These are phyloP conservation scores for Galeruca laticollis DNA, from an alignment of 2,888 invertebrate genomes.

Conservation along the genomic window DNA sequence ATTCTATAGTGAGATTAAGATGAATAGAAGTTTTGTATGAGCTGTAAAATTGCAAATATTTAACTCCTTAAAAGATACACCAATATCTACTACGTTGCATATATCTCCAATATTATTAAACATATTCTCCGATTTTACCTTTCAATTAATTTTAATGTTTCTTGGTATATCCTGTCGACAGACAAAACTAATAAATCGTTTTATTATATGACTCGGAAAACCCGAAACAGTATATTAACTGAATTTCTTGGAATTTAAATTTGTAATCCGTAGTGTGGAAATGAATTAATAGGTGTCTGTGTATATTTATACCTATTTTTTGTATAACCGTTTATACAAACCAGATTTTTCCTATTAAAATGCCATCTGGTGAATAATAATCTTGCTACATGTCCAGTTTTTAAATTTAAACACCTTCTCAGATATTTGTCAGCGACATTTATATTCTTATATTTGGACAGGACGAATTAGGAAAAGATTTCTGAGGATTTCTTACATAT, in stretches of 20 bases:
- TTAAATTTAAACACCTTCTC: neutral
- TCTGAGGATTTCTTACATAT: neutral
- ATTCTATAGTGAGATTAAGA: no score
- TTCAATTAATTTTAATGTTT: slow-evolving; percentile 8
- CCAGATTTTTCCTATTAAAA: neutral
- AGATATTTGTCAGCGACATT: slow-evolving; percentile 1
- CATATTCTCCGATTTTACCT: neutral
- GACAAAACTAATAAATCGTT: slow-evolving; percentile 7
- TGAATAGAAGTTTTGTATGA: no score
- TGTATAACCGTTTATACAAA: neutral
- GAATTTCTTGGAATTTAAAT: slow-evolving; percentile 3
- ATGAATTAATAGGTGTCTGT: neutral
- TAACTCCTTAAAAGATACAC: no score
- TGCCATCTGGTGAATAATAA: slow-evolving; percentile 1
- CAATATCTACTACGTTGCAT: neutral
- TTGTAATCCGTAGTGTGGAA: neutral
- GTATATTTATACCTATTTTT: slow-evolving; percentile 12
- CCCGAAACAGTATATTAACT: slow-evolving; percentile 1
- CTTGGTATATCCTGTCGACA: neutral
- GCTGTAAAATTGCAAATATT: no score
- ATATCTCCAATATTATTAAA: neutral
- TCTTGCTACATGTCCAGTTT: neutral
- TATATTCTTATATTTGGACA: slow-evolving; percentile 2
- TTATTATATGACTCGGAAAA: neutral
- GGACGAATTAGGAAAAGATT: neutral